Percentiles rank a stretch among this genome's conserved stretches.
Evolutionary conservation across 2,113 vertebrate genomes (phyloP).

Genomic region (Ranitomeya variabilis): DNA sequence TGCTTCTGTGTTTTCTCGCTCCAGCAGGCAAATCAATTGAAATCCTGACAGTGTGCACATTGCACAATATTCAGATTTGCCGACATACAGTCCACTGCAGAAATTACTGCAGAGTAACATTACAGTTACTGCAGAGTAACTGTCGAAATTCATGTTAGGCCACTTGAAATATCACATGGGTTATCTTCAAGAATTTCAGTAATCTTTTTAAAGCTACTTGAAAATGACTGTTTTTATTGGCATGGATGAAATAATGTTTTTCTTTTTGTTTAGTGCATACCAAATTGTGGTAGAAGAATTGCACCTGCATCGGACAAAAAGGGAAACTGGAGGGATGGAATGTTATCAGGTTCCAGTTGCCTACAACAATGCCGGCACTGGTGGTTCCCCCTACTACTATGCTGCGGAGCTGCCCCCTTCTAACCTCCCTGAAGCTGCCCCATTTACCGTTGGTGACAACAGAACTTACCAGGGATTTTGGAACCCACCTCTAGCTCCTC

Average conservation of each 20-base stretch:
- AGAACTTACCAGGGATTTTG: constrained; percentile 96
- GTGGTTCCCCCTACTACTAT: constrained; percentile 90
- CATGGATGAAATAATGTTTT: background rate
- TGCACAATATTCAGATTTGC: no score
- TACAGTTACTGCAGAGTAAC: no score
- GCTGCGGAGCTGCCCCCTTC: constrained; percentile 92
- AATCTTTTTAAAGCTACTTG: background rate
- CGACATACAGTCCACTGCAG: no score
- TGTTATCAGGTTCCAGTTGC: constrained; percentile 92
- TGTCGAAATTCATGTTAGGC: no score
- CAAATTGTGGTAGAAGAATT: constrained; percentile 96
- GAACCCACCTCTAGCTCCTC: constrained; percentile 92
- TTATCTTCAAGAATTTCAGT: background rate
- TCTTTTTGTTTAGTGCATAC: constrained; percentile 79
- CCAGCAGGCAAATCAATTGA: no score
- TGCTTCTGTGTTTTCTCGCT: no score
- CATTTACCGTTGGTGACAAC: constrained; percentile 97
- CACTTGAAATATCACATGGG: no score
- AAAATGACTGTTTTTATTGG: background rate
- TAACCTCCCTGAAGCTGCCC: constrained; percentile 87
- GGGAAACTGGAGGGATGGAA: constrained; percentile 84
- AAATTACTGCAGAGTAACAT: no score
- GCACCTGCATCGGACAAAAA: constrained; percentile 83
- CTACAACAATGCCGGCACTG: constrained; percentile 82
- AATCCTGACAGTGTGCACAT: no score